Percentiles rank a stretch among this genome's conserved stretches.
Conservation (phyloP, 1,140 invertebrate genomes). For the Camponotus vicinus region DNA sequence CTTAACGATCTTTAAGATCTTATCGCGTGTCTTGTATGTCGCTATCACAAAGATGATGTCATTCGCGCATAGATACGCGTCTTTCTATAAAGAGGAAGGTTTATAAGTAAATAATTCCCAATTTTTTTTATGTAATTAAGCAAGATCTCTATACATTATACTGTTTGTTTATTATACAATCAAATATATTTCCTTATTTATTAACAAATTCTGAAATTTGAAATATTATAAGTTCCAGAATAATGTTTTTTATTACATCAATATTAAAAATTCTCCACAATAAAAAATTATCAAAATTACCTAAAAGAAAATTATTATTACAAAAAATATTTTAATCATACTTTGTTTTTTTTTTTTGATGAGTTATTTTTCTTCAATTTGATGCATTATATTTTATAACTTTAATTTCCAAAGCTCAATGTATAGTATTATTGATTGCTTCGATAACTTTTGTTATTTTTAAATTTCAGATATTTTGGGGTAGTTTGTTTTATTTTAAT, state of each 20-base stretch:
- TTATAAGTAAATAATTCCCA: neutral
- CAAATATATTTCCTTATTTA: neutral
- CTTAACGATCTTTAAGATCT: conserved; percentile 55
- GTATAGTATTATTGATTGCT: neutral
- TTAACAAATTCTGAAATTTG: neutral
- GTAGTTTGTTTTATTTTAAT: conserved; percentile 7
- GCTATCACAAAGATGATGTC: conserved; percentile 45
- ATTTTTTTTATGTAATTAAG: neutral
- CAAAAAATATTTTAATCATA: too few species aligned
- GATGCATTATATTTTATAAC: neutral
- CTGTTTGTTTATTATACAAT: neutral
- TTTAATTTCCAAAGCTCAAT: neutral
- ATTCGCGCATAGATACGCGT: neutral
- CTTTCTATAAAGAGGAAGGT: neutral
- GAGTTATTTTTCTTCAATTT: neutral
- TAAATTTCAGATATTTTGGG: neutral
- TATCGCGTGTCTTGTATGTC: conserved; percentile 48
- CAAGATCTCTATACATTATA: neutral
- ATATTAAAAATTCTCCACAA: too few species aligned
- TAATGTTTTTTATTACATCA: too few species aligned
- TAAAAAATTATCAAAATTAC: too few species aligned
- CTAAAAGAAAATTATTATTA: too few species aligned
- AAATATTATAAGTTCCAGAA: too few species aligned
- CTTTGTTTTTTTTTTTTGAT: neutral
- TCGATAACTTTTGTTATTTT: neutral